phyloP scores from a whole-genome alignment of 1,140 invertebrate species.

The Vanessa atalanta region DNA sequence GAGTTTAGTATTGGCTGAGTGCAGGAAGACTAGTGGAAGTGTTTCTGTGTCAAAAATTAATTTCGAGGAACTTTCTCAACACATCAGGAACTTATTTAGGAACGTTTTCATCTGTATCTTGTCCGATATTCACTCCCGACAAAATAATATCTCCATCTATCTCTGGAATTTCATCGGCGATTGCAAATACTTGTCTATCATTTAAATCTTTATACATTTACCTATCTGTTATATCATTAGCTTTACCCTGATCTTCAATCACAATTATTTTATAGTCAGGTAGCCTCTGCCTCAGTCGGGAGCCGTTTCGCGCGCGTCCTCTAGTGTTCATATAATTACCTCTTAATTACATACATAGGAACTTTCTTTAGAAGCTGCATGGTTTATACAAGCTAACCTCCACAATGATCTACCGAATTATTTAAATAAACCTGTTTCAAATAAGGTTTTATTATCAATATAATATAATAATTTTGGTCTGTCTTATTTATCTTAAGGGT shows the following conservation, averaged over 20 bases:
- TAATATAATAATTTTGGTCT: constrained; percentile 37
- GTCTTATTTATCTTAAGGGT: constrained; percentile 25
- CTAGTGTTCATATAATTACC: constrained; percentile 77
- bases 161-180: neutral
- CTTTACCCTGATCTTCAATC: constrained; percentile 65
- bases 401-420: constrained; percentile 76
- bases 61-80: constrained; percentile 21
- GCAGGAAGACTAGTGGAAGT: constrained; percentile 75
- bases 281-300: constrained; percentile 39
- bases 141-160: neutral
- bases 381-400: constrained; percentile 80
- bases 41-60: constrained; percentile 23
- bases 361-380: constrained; percentile 81
- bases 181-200: neutral
- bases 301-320: constrained; percentile 62
- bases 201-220: constrained; percentile 21
- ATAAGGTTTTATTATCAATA: constrained; percentile 47
- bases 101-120: constrained; percentile 29
- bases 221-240: constrained; percentile 38
- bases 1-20: constrained; percentile 47
- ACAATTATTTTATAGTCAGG: constrained; percentile 61
- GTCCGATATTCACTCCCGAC: constrained; percentile 3
- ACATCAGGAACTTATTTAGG: constrained; percentile 48
- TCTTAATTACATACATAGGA: constrained; percentile 81
- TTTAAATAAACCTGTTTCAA: constrained; percentile 75